Evolutionary conservation across 92 coral and sea anemone species (phyloP), one percentile per base, ranked within the genome.

Genomic region (Paragorgia papillata): DNA sequence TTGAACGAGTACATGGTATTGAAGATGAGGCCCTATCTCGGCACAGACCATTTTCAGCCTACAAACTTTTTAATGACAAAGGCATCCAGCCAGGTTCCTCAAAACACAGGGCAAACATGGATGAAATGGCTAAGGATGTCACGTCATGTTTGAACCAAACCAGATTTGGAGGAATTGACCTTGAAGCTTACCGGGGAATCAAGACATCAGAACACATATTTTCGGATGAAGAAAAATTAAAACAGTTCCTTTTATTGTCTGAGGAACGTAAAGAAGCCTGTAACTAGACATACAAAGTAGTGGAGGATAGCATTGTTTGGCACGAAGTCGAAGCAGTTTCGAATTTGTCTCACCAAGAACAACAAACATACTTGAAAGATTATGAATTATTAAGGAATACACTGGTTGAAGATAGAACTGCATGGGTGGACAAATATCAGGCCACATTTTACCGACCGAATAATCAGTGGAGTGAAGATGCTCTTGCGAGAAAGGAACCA

Each of bases 401-500:
- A 56, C 27, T 56, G 29, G 10, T 28, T 0, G 62, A 22, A 7
- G 29, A 56, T 9, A 56, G n/a, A n/a, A n/a, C n/a, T n/a, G n/a
- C n/a, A n/a, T n/a, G 62, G 62, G 29, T 56, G 27, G 62, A 56
- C 62, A 56, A 56, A 19, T 56, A 56, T 9, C 62, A 56, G 62
- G 62, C 22, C 62, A 56, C 62, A 56, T 56, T 56, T 56, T 56
- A 56, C 29, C 21, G 26, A 56, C 27, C 62, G 1, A 56, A 56
- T 56, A 28, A 56, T 22, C 62, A 56, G 62, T 56, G 62, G 62
- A 56, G 62, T 12, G 62, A 20, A 20, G 62, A 56, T 21, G 62
- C 22, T 28, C 62, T 56, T 56, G 22, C 62, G 2, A 15, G 85
- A 77, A 62, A 73, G 37, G 65, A 82, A 15, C 86, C 67, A 37